phyloP scores from a whole-genome alignment of 2,888 invertebrate species.

The Rhodophaea formosa region DNA sequence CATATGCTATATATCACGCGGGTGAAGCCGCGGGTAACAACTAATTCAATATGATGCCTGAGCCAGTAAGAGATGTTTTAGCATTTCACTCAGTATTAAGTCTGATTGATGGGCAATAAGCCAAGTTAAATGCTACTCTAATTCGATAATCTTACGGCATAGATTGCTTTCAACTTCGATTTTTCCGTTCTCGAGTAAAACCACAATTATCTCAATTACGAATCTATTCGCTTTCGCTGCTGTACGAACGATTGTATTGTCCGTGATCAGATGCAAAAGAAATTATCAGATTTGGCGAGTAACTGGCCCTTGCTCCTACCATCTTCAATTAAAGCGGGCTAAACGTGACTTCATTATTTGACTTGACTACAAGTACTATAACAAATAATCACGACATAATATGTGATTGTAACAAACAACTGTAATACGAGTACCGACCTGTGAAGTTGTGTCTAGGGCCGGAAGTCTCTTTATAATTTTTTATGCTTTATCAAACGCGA shows the following conservation, averaged over 20 bases:
- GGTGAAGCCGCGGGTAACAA: too few species aligned
- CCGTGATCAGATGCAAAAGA: background rate
- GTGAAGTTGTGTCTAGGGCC: too few species aligned
- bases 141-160: background rate
- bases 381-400: too few species aligned
- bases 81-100: background rate
- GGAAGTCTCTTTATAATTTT: too few species aligned
- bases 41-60: too few species aligned
- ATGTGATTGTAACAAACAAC: too few species aligned
- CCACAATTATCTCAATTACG: slow-evolving; percentile 46
- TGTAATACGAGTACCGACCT: too few species aligned
- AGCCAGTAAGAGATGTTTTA: background rate
- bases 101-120: background rate
- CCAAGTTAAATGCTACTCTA: background rate
- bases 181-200: slow-evolving; percentile 32
- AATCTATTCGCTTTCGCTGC: slow-evolving; percentile 47
- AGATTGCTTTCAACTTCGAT: slow-evolving; percentile 24
- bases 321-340: too few species aligned
- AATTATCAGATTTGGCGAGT: background rate
- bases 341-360: too few species aligned
- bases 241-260: slow-evolving; percentile 5
- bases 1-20: too few species aligned
- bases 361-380: too few species aligned
- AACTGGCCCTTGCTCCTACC: background rate
- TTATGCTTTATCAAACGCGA: too few species aligned